Conservation (phyloP, 2,113 vertebrate genomes). For the Ageneiosus marmoratus region DNA sequence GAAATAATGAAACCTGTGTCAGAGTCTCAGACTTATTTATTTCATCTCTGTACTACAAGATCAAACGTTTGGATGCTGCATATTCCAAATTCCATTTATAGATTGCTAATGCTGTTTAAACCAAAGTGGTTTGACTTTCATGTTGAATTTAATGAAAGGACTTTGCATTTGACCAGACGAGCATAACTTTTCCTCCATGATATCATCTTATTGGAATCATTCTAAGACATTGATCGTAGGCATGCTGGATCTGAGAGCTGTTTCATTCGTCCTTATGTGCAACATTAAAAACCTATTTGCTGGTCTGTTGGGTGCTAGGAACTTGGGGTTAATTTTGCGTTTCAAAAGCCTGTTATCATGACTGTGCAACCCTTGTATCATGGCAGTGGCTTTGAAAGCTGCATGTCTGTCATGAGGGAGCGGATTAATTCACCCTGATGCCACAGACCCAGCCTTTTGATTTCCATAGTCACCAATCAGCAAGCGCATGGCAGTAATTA, state of each 20-base stretch:
- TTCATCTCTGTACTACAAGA: neutral
- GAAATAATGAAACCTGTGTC: slow-evolving; percentile 8
- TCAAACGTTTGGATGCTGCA: slow-evolving; percentile 1
- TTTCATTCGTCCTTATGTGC: slow-evolving; percentile 37
- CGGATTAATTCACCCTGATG: slow-evolving; percentile 56
- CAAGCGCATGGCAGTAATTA: slow-evolving; percentile 54
- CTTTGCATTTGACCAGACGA: slow-evolving; percentile 24
- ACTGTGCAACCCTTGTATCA: slow-evolving; percentile 41
- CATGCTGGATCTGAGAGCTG: slow-evolving; percentile 35
- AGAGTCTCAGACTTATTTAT: neutral
- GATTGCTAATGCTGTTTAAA: neutral
- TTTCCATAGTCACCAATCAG: slow-evolving; percentile 59
- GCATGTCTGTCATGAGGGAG: slow-evolving; percentile 38
- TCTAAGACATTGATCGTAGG: slow-evolving; percentile 43
- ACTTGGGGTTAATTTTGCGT: slow-evolving; percentile 48
- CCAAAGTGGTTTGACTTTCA: slow-evolving; percentile 23
- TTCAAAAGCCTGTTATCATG: slow-evolving; percentile 51
- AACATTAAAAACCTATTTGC: slow-evolving; percentile 55
- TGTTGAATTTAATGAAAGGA: neutral
- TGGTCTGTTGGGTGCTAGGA: slow-evolving; percentile 27
- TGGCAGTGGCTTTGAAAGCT: slow-evolving; percentile 48
- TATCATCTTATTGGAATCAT: slow-evolving; percentile 41
- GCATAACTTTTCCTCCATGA: slow-evolving; percentile 29
- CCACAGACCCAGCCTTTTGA: slow-evolving; percentile 54
- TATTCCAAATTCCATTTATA: neutral